These are phyloP conservation scores for Bruchidius siliquastri DNA, from an alignment of 2,888 invertebrate genomes.

Conservation along the genomic window DNA sequence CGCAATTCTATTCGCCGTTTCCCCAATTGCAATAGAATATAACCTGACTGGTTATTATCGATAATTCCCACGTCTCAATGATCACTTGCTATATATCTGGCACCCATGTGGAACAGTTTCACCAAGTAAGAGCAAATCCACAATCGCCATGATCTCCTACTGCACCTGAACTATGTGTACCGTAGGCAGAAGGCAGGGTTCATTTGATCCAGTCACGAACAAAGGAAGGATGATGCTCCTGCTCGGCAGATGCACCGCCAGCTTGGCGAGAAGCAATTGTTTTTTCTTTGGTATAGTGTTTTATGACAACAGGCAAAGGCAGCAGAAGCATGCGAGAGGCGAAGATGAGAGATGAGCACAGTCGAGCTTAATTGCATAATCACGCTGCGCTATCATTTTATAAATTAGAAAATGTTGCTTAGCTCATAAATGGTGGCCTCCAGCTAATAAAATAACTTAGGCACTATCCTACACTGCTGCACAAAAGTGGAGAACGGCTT, in stretches of 20 bases:
- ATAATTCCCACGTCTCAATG: no score
- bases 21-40: no score
- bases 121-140: no score
- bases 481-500: neutral
- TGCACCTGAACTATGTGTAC: neutral
- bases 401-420: neutral
- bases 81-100: no score
- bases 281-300: neutral
- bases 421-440: neutral
- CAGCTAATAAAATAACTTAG: neutral
- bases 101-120: no score
- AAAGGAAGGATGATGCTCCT: neutral
- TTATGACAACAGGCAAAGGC: neutral
- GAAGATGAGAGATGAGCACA: neutral
- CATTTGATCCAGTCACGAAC: neutral
- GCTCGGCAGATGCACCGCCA: neutral
- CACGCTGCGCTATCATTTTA: neutral
- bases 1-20: no score
- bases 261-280: neutral
- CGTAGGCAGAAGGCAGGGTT: neutral
- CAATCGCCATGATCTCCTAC: no score
- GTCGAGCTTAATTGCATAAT: neutral
- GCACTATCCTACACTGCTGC: neutral
- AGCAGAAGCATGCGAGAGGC: neutral
- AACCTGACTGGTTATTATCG: no score